phyloP scores from a whole-genome alignment of 2,888 invertebrate genomes.

The Eupeodes latifasciatus region DNA sequence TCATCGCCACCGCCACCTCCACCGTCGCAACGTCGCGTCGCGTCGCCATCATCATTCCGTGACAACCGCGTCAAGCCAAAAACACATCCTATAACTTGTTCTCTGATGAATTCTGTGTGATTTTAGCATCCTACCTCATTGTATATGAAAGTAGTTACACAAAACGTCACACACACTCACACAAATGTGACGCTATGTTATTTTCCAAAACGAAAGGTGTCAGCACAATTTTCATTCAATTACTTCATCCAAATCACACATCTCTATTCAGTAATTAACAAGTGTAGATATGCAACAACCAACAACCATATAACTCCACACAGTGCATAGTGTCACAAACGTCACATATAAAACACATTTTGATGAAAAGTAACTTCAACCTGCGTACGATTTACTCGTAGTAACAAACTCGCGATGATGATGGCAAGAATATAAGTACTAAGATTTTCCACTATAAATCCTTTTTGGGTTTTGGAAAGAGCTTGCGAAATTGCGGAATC shows the following conservation, averaged over 20 bases:
- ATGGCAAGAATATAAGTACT: slow-evolving; percentile 26
- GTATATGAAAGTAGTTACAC: not conserved
- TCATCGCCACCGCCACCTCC: slow-evolving; percentile 27
- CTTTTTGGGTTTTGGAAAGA: slow-evolving; percentile 40
- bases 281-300: not conserved
- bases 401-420: slow-evolving; percentile 30
- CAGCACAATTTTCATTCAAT: slow-evolving; percentile 75
- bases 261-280: slow-evolving; percentile 60
- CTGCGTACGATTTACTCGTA: slow-evolving; percentile 3
- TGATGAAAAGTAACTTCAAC: not conserved
- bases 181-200: slow-evolving; percentile 19
- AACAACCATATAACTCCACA: not conserved
- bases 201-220: slow-evolving; percentile 60
- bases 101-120: not conserved
- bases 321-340: not conserved
- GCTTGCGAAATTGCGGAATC: slow-evolving; percentile 13
- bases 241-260: slow-evolving; percentile 61
- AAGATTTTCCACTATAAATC: slow-evolving; percentile 58
- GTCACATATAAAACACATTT: not conserved
- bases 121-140: not conserved
- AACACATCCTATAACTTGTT: not conserved
- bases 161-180: slow-evolving; percentile 2
- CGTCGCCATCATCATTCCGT: slow-evolving; percentile 28
- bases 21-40: not conserved
- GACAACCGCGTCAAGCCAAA: slow-evolving; percentile 34